Percentiles rank a stretch among this genome's conserved stretches.
These are phyloP conservation scores for Barypeithes pellucidus DNA, from an alignment of 2,888 invertebrate genomes.

Conservation along the genomic window DNA sequence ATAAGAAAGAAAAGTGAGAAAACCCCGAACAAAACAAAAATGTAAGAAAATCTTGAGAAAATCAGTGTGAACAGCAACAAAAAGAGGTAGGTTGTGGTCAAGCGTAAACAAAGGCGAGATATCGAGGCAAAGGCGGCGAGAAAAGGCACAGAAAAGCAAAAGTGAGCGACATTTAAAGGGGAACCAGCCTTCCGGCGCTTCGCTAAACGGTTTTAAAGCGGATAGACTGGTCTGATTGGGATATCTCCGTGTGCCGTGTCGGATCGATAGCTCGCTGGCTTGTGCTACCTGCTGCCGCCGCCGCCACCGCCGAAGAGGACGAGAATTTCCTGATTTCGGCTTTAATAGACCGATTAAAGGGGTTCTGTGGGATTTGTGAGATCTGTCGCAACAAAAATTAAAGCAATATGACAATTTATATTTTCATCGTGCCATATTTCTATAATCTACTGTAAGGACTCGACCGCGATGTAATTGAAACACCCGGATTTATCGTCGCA, in stretches of 20 bases:
- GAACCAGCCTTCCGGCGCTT: constrained; percentile 39
- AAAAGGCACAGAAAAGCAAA: constrained; percentile 48
- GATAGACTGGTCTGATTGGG: constrained; percentile 59
- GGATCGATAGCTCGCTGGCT: constrained; percentile 42
- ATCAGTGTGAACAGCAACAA: constrained; percentile 22
- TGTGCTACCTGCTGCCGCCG: constrained; percentile 48
- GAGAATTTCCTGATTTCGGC: constrained; percentile 43
- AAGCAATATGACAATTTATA: constrained; percentile 5
- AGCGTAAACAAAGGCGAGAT: constrained; percentile 44
- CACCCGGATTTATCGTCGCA: too few species aligned
- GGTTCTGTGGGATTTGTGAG: constrained; percentile 20
- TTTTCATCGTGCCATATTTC: too few species aligned
- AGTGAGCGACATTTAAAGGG: constrained; percentile 51
- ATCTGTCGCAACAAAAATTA: constrained; percentile 9
- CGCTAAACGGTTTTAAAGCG: constrained; percentile 63
- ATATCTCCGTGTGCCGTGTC: constrained; percentile 45
- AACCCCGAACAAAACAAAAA: constrained; percentile 14
- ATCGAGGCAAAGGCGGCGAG: constrained; percentile 27
- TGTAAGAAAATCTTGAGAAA: constrained; percentile 1
- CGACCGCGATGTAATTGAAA: too few species aligned
- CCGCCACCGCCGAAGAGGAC: constrained; percentile 28
- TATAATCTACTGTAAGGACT: too few species aligned
- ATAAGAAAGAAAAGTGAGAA: constrained; percentile 9
- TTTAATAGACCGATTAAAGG: constrained; percentile 42
- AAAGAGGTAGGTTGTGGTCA: constrained; percentile 48